Percentiles rank a stretch among this genome's conserved stretches.
phyloP scores from a whole-genome alignment of 2,888 invertebrate genomes.

The Coenonympha arcania region DNA sequence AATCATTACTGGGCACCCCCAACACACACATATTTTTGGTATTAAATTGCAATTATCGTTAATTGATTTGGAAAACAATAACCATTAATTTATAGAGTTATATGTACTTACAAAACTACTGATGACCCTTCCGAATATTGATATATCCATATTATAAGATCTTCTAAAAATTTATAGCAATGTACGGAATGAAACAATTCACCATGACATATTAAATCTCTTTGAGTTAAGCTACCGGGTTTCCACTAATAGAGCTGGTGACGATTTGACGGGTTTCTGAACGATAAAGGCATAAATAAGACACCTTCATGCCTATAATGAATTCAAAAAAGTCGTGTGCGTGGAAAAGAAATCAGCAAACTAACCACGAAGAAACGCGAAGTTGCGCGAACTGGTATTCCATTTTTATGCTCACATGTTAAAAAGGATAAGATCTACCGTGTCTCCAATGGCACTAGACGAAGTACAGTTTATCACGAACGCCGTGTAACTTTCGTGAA shows the following conservation, averaged over 20 bases:
- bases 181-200: constrained; percentile 1
- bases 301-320: constrained; percentile 19
- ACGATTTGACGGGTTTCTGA: constrained; percentile 12
- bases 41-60: too few species aligned
- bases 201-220: neutral
- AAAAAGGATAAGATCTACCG: constrained; percentile 47
- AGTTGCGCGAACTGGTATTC: constrained; percentile 34
- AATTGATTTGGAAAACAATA: too few species aligned
- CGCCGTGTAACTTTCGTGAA: constrained; percentile 41
- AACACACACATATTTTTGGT: too few species aligned
- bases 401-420: constrained; percentile 56
- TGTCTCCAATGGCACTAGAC: constrained; percentile 41
- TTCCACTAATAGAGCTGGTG: constrained; percentile 2
- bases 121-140: constrained; percentile 56
- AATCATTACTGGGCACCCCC: too few species aligned
- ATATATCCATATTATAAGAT: constrained; percentile 49
- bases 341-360: constrained; percentile 53
- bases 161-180: neutral
- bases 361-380: constrained; percentile 46
- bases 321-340: constrained; percentile 41
- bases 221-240: neutral
- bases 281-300: constrained; percentile 16
- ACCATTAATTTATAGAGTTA: too few species aligned
- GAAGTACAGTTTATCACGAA: constrained; percentile 53
- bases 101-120: constrained; percentile 61